Conservation (phyloP, 2,113 vertebrate genomes). For the Daboia siamensis region DNA sequence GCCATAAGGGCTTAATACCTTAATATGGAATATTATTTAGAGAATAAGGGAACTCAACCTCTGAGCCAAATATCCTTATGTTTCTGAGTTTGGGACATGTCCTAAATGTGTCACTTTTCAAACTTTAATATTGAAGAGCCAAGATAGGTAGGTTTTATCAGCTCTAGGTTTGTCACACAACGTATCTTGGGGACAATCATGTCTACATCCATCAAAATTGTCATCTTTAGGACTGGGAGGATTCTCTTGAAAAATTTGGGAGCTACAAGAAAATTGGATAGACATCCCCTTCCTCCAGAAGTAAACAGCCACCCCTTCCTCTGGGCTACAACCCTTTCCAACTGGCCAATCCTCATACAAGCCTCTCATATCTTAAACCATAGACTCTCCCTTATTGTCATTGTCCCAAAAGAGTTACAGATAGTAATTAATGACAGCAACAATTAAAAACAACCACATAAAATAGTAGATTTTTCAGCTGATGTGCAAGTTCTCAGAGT, state of each 20-base stretch:
- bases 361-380: not conserved
- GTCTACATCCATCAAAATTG: not conserved
- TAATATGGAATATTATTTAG: not conserved
- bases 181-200: not conserved
- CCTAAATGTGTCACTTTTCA: not conserved
- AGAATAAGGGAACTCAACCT: not conserved
- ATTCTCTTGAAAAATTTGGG: not conserved
- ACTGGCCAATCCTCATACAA: not conserved
- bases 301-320: not conserved
- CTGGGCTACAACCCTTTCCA: not conserved
- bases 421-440: not conserved
- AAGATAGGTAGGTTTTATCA: not conserved
- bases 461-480: not conserved
- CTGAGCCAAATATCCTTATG: not conserved
- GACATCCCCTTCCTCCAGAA: not conserved
- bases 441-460: not conserved
- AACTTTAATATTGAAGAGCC: not conserved
- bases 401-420: not conserved
- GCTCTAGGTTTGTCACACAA: not conserved
- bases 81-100: not conserved
- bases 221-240: not conserved
- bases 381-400: not conserved
- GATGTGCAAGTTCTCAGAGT: not conserved
- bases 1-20: not conserved
- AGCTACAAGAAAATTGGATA: not conserved